Evolutionary conservation across 2,113 vertebrate species (phyloP).

Genomic region (Isichthys henryi): DNA sequence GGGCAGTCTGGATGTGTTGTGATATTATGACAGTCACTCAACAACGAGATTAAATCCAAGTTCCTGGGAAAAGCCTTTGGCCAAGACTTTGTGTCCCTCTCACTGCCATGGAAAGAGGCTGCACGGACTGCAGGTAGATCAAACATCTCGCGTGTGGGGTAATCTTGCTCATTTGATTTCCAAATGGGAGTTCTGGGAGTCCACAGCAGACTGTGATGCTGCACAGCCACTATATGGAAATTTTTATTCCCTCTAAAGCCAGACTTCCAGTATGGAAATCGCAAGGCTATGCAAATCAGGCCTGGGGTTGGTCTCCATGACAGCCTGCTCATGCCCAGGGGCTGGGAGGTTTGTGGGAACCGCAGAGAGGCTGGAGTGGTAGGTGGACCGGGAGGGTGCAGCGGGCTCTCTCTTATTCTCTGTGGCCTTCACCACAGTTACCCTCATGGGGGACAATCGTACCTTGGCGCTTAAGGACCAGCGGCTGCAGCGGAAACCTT

Average conservation of each 20-base stretch:
- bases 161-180: conserved; percentile 81
- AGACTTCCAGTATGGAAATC: conserved; percentile 91
- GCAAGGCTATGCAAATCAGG: conserved; percentile 79
- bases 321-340: conserved; percentile 54
- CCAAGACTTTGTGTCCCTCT: background rate
- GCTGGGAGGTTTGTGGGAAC: conserved; percentile 39
- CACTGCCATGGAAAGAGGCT: background rate
- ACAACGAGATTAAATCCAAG: background rate
- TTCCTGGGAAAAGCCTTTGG: background rate
- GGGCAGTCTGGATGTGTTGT: background rate
- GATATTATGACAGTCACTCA: background rate
- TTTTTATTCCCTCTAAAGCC: conserved; percentile 58
- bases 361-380: conserved; percentile 20
- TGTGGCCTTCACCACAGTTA: background rate
- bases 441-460: background rate
- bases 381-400: background rate
- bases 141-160: conserved; percentile 45
- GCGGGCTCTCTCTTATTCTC: background rate
- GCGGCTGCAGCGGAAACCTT: background rate
- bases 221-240: conserved; percentile 81
- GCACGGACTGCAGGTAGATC: conserved; percentile 23
- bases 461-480: background rate
- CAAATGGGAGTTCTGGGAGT: conserved; percentile 71
- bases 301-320: conserved; percentile 52
- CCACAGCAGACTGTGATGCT: conserved; percentile 54